These are phyloP conservation scores for Pitta sordida DNA, from an alignment of 2,113 vertebrate species.

Conservation along the genomic window DNA sequence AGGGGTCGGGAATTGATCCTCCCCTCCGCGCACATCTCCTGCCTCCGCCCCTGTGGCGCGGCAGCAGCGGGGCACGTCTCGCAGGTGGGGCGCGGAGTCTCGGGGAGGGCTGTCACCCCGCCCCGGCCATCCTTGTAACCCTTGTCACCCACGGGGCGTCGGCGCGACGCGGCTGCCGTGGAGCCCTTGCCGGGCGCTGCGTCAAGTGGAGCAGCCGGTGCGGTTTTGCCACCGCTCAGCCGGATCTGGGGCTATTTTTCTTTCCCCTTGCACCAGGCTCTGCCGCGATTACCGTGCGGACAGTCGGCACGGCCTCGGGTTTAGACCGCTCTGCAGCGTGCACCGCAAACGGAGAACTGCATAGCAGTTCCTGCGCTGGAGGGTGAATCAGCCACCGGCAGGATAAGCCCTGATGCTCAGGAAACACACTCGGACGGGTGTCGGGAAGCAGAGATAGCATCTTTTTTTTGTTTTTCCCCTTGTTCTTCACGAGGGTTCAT, in stretches of 20 bases:
- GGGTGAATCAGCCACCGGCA: neutral
- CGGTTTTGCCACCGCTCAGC: neutral
- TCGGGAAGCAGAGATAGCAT: neutral
- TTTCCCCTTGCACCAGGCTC: neutral
- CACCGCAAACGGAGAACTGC: neutral
- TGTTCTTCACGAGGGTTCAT: neutral
- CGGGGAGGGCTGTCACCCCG: too few species aligned
- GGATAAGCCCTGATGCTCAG: neutral
- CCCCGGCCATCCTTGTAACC: too few species aligned
- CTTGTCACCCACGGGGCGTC: too few species aligned
- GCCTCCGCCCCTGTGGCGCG: neutral
- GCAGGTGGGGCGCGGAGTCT: neutral
- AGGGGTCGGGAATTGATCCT: neutral
- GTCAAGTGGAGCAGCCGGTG: neutral
- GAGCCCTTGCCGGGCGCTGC: neutral
- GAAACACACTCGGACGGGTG: neutral
- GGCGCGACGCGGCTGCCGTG: neutral
- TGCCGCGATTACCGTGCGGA: neutral
- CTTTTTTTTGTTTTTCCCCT: neutral
- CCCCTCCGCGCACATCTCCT: neutral
- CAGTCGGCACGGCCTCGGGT: neutral
- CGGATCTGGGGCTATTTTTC: rapidly evolving
- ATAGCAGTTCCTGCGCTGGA: neutral
- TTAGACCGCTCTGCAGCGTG: neutral
- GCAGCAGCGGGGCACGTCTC: neutral